phyloP scores from a whole-genome alignment of 2,888 invertebrate species.

The Vandiemenella viatica region DNA sequence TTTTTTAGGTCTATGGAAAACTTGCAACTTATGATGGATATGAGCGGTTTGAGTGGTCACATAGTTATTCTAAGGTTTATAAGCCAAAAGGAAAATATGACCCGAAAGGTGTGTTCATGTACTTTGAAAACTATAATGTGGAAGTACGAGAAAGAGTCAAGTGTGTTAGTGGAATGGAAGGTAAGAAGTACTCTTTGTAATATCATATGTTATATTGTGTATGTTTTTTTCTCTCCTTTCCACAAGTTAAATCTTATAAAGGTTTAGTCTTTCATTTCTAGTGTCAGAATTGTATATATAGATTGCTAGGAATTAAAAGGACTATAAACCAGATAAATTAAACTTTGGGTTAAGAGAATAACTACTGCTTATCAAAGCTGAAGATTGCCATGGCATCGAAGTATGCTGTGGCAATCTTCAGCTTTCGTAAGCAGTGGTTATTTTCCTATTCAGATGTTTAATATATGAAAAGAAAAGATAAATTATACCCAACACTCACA shows the following conservation, averaged over 20 bases:
- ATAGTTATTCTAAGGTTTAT: conserved; percentile 84
- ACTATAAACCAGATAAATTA: too few species aligned
- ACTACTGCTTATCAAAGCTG: too few species aligned
- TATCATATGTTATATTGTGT: not conserved
- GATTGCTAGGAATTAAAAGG: too few species aligned
- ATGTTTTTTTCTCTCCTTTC: not conserved
- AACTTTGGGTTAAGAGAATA: too few species aligned
- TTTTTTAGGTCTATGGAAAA: conserved; percentile 64
- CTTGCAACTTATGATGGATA: conserved; percentile 52
- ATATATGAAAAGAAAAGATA: too few species aligned
- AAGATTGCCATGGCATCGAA: too few species aligned
- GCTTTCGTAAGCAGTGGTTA: too few species aligned
- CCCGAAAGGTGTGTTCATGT: conserved; percentile 81
- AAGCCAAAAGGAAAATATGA: conserved; percentile 80
- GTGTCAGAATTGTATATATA: too few species aligned
- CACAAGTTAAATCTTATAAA: not conserved
- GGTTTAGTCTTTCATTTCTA: not conserved
- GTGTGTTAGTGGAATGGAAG: conserved; percentile 85
- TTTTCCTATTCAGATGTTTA: too few species aligned
- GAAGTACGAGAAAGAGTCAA: conserved; percentile 91
- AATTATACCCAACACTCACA: too few species aligned
- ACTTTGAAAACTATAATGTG: conserved; percentile 96
- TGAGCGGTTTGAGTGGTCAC: conserved; percentile 87
- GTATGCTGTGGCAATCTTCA: too few species aligned
- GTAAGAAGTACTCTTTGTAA: conserved; percentile 26